These are phyloP conservation scores for Rachycentron canadum DNA, from an alignment of 2,797 vertebrate genomes.

Conservation along the genomic window DNA sequence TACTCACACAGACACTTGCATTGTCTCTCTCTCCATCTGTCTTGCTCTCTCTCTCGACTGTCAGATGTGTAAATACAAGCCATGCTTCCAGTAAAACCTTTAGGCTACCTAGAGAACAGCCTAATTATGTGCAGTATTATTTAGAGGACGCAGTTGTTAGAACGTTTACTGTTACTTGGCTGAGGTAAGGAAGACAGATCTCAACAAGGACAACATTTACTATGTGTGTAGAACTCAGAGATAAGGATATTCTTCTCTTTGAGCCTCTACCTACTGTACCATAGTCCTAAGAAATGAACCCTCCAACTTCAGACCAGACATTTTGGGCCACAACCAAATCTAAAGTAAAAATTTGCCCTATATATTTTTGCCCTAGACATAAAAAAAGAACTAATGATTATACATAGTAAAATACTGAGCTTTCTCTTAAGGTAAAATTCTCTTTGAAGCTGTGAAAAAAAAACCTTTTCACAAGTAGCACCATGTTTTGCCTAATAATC, in stretches of 20 bases:
- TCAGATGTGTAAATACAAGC: slow-evolving; percentile 76
- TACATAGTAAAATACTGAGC: neutral
- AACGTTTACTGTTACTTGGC: slow-evolving; percentile 53
- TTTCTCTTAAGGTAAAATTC: neutral
- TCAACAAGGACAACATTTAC: slow-evolving; percentile 27
- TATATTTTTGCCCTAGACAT: neutral
- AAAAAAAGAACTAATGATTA: neutral
- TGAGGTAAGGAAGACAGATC: slow-evolving; percentile 42
- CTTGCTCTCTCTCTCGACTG: slow-evolving; percentile 52
- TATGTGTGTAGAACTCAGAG: slow-evolving; percentile 10
- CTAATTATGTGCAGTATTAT: slow-evolving; percentile 73
- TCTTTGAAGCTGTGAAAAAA: neutral
- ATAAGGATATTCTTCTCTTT: neutral
- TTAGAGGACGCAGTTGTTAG: slow-evolving; percentile 63
- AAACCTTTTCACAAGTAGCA: neutral
- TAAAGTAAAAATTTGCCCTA: neutral
- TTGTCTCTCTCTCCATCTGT: slow-evolving; percentile 46
- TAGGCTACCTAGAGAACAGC: slow-evolving; percentile 65
- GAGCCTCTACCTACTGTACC: neutral
- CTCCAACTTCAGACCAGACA: slow-evolving; percentile 4
- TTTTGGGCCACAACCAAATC: slow-evolving; percentile 7
- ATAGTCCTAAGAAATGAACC: slow-evolving; percentile 1
- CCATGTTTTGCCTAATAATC: neutral
- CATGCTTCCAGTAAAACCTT: slow-evolving; percentile 72
- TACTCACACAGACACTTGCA: slow-evolving; percentile 17